Base-by-base conservation (phyloP, 2,888 invertebrate species). In the Harpalus rufipes region DNA sequence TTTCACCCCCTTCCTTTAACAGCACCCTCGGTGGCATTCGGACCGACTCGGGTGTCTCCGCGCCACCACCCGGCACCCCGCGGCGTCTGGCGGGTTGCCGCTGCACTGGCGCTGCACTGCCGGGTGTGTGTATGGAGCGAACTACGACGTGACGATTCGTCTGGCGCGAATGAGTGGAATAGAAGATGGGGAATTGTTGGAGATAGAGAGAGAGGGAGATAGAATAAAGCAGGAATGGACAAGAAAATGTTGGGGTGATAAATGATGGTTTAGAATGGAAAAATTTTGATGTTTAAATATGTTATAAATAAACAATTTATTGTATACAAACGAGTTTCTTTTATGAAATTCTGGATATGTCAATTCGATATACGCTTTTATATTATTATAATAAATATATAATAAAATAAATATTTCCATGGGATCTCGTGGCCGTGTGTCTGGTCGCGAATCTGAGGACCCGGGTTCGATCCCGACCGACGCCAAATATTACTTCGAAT, bases 81-180 rank as follows among this genome's bases (percentile, higher is more conserved):
- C 14, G n/a, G 16, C 80, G 80, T 80, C 80, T 80, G 63, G 80
- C 79, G 21, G 59, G 79, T 59, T 79, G 79, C 79, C 21, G 39
- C 12, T 59, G 79, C 79, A 59, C 59, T 16, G 58, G 39, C 59
- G 59, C 79, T 61, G 61, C 61, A 80, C 61, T 14, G 18, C 14
- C 61, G 39, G 39, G 39, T 18, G 18, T 8, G 59, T 16, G 59
- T 59, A n/a, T 32, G 41, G 80, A 6, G 39, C 6, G 12, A 78
- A 14, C 32, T 51, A 58, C 78, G 68, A 68, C 68, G 14, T 68
- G 32, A 25, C 32, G 68, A 14, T 7, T 5, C 41, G 68, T 68
- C 68, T 68, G 68, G 68, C 68, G 32, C 32, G 21, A 21, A n/a
- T 39, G 25, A 32, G 68, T 12, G 18, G 16, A 7, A 16, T 10